Conservation (phyloP, 2,888 invertebrate species). For the Allacma fusca region DNA sequence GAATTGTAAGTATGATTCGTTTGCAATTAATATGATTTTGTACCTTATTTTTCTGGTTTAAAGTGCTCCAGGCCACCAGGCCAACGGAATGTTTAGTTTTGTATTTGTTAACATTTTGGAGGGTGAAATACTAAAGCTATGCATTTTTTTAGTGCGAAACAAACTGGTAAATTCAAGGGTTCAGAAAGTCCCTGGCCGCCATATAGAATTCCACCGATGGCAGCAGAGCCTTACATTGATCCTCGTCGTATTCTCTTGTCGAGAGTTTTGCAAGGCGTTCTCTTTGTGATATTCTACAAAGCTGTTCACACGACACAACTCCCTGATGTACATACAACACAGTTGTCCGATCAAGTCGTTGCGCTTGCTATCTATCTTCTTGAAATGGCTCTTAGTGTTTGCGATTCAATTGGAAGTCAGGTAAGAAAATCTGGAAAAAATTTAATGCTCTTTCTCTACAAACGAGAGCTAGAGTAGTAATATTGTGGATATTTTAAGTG, state of each 20-base stretch:
- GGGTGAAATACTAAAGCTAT: no score
- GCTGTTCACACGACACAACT: conserved; percentile 77
- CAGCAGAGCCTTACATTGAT: conserved; percentile 73
- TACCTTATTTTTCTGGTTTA: no score
- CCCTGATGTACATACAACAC: neutral
- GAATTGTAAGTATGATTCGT: conserved; percentile 73
- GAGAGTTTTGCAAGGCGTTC: conserved; percentile 75
- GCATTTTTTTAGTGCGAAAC: conserved; percentile 67
- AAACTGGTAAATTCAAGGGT: conserved; percentile 69
- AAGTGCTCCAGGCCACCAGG: no score
- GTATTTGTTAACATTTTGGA: no score
- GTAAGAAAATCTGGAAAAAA: conserved; percentile 21
- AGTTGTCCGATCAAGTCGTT: conserved; percentile 81
- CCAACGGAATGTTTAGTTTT: no score
- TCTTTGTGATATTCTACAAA: conserved; percentile 84
- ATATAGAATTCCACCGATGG: conserved; percentile 75
- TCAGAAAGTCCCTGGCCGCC: conserved; percentile 80
- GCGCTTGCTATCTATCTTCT: conserved; percentile 86
- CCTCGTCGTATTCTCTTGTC: conserved; percentile 72
- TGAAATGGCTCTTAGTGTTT: conserved; percentile 77
- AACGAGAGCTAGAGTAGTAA: no score
- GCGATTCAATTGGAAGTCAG: conserved; percentile 60
- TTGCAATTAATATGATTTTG: no score
- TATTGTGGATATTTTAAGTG: no score
- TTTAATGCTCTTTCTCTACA: no score